phyloP scores from a whole-genome alignment of 2,888 invertebrate species.

The Acrocyrtus sp. region DNA sequence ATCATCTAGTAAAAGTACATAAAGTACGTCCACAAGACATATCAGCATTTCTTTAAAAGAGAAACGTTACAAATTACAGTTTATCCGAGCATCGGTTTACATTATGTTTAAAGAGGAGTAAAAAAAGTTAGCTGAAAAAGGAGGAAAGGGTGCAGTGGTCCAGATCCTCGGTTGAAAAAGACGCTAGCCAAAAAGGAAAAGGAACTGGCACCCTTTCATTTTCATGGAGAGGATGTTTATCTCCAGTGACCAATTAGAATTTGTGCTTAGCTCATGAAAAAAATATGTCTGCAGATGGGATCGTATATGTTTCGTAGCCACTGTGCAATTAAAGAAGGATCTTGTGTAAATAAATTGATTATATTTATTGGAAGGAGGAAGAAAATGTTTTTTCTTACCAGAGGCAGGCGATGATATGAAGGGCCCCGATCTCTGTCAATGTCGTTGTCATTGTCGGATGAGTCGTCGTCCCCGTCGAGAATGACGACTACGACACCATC shows the following conservation, averaged over 20 bases:
- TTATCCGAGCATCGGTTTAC: neutral
- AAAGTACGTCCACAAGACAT: constrained; percentile 4
- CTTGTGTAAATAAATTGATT: constrained; percentile 2
- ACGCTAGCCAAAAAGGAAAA: constrained; percentile 5
- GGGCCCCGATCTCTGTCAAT: constrained; percentile 53
- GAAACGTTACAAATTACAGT: constrained; percentile 33
- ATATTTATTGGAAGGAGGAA: constrained; percentile 4
- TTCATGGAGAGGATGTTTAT: constrained; percentile 2
- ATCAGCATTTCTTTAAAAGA: too few relatives aligned
- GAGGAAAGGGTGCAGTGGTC: neutral
- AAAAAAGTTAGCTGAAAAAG: neutral
- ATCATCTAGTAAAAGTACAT: neutral
- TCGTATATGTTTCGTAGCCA: too few relatives aligned
- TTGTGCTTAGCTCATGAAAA: neutral
- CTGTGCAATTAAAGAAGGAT: neutral
- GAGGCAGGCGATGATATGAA: constrained; percentile 51
- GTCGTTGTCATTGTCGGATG: constrained; percentile 65
- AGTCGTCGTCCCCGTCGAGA: constrained; percentile 66
- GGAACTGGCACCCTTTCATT: neutral
- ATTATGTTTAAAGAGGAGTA: neutral
- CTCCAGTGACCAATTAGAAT: constrained; percentile 31
- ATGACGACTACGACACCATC: constrained; percentile 61
- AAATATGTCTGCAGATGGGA: too few relatives aligned
- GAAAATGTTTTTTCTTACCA: too few relatives aligned
- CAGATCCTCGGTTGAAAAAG: constrained; percentile 2